These are phyloP conservation scores for Lepas anatifera DNA, from an alignment of 2,888 invertebrate species.

Conservation along the genomic window DNA sequence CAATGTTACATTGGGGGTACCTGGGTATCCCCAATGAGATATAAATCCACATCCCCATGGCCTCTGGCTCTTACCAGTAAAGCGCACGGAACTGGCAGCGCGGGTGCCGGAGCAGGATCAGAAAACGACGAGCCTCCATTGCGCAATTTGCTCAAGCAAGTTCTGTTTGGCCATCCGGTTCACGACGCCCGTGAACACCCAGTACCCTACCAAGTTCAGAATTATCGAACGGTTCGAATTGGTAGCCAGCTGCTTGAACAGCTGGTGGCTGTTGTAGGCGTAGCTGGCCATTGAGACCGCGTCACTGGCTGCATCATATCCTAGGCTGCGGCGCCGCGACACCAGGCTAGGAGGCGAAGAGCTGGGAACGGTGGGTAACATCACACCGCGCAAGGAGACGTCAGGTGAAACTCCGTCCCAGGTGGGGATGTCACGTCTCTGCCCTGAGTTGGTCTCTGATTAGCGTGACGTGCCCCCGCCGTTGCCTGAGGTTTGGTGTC, in stretches of 20 bases:
- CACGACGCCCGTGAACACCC: conserved; percentile 95
- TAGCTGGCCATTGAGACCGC: conserved; percentile 71
- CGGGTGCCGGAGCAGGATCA: conserved; percentile 93
- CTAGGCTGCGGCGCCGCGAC: conserved; percentile 40
- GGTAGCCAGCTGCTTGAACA: conserved; percentile 93
- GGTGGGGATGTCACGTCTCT: conserved; percentile 76
- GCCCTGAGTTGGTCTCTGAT: conserved; percentile 37
- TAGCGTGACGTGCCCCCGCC: neutral
- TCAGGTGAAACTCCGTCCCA: conserved; percentile 58
- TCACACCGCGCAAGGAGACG: neutral
- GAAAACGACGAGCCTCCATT: conserved; percentile 94
- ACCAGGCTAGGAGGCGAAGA: conserved; percentile 64
- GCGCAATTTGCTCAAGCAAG: conserved; percentile 84
- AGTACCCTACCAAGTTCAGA: conserved; percentile 94
- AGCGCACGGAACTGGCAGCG: conserved; percentile 96
- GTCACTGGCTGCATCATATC: conserved; percentile 71
- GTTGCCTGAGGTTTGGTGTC: neutral
- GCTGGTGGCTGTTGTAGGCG: conserved; percentile 72
- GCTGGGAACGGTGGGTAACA: conserved; percentile 73
- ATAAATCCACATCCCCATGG: too few species aligned
- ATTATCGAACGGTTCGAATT: conserved; percentile 96
- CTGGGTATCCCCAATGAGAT: too few species aligned
- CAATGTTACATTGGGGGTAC: too few species aligned
- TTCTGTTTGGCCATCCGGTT: conserved; percentile 85
- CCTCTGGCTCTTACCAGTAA: conserved; percentile 90